Evolutionary conservation across 2,888 invertebrate species (phyloP), one percentile per base, ranked within the genome.

Genomic region (Zygaena filipendulae): DNA sequence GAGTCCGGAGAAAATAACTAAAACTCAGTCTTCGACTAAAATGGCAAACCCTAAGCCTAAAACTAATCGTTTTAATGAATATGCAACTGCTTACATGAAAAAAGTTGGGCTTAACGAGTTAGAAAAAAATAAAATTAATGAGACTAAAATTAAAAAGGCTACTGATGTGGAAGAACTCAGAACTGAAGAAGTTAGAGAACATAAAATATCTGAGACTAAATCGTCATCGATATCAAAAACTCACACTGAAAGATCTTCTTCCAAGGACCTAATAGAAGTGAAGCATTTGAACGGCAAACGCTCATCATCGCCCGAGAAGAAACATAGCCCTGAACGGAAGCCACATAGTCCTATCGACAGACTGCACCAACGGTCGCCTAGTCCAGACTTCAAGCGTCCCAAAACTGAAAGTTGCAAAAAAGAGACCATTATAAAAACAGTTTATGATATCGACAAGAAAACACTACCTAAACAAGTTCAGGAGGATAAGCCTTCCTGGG

Each of bases 401-500:
- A 59, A 51, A 34, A 39, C 57, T 2, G 62, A 67, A 11, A 39
- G 49, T 0, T 39, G 35, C 9, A 69, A 61, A 36, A 64, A 59
- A 10, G 74, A 75, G 38, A 59, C 60, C 0, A 59, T 50, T 2
- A 61, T 59, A 10, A 74, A 70, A 45, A 63, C 66, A 1, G 52
- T 56, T 3, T 54, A 54, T 31, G 63, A 71, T 28, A 45, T 54
- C 38, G 54, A 60, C 26, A 59, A 72, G 52, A 63, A 70, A 33
- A 39, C 50, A 11, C 51, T 57, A 6, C 43, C 53, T 11, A 81
- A 75, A 42, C 52, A 50, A n/a, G 53, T 45, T 11, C 61, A 60
- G 10, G 83, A 82, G 11, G 81, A 82, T 14, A 84, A 84, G 40
- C 86, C 86, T 0, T 82, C 84, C 11, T 87, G 86, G 86, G 79